Evolutionary conservation across 2,113 vertebrate species (phyloP).

Genomic region (Scophthalmus maximus): DNA sequence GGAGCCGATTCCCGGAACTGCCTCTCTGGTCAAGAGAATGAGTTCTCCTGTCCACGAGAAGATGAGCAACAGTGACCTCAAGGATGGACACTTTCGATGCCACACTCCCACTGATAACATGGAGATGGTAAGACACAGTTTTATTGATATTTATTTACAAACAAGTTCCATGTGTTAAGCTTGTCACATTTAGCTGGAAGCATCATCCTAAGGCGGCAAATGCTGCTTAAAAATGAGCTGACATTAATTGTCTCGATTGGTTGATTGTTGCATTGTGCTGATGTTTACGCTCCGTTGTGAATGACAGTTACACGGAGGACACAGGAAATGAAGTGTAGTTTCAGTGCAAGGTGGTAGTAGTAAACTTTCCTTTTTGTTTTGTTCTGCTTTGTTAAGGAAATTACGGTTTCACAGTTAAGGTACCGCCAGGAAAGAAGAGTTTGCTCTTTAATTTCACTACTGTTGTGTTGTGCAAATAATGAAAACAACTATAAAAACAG

Average conservation of each 20-base stretch:
- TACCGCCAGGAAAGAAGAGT: neutral
- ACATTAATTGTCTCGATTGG: neutral
- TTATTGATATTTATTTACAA: neutral
- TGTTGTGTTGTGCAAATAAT: conserved; percentile 1
- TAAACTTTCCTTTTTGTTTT: conserved; percentile 59
- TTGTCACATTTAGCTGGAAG: neutral
- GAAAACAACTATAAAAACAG: neutral
- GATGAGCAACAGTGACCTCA: conserved; percentile 78
- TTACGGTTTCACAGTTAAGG: conserved; percentile 11
- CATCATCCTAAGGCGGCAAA: neutral
- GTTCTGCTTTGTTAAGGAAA: conserved; percentile 12
- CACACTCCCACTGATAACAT: conserved; percentile 90
- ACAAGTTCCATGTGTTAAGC: neutral
- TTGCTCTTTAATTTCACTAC: too few species aligned
- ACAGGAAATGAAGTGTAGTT: conserved; percentile 61
- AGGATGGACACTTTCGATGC: conserved; percentile 84
- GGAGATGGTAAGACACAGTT: conserved; percentile 87
- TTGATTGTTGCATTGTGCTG: neutral
- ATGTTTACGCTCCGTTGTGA: conserved; percentile 46
- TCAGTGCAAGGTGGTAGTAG: conserved; percentile 39
- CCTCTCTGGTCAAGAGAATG: conserved; percentile 79
- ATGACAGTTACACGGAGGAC: conserved; percentile 54
- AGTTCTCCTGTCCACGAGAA: conserved; percentile 82
- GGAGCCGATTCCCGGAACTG: conserved; percentile 82
- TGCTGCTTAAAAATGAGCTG: neutral